Base-by-base conservation (phyloP, 2,888 invertebrate genomes). In the Ferdinandea cuprea region DNA sequence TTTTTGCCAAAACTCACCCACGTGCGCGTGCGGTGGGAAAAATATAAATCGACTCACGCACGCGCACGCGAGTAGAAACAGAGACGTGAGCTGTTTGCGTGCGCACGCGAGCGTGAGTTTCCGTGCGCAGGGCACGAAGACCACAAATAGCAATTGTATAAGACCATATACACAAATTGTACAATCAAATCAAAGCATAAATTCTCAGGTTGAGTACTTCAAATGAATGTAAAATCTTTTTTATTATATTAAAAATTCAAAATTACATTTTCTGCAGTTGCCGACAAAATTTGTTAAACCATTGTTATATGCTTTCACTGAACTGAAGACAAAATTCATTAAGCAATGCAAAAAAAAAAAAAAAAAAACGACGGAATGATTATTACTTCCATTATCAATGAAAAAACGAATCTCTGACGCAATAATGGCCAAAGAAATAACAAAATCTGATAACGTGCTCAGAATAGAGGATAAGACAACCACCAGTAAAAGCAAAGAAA, bases 401-500 rank as follows among this genome's bases (percentile, higher is more conserved):
- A 66, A 59, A 65, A 71, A 79, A 52, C 40, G 59, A 61, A 77
- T 77, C 46, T 54, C 42, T 71, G 65, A 66, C 71, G 59, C 66
- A 77, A 66, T 65, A 66, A 72, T 54, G 46, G 48, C 40, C 50
- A 48, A 77, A 59, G 46, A 37, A 42, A 58, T 37, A 71, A 25
- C 65, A 58, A 81, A 77, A 81, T 81, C 76, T 76, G 69, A 81
- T 77, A 81, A 77, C 52, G 71, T 66, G 76, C 52, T 48, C 65
- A 9, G 61, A 77, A 59, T 71, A 42, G 46, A 28, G 65, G 54
- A 81, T 81, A 66, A 71, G 40, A n/a, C n/a, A n/a, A n/a, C n/a
- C n/a, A n/a, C n/a, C n/a, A 59, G 42, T 35, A n/a, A 21, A n/a
- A 54, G 13, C 30, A 40, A 11, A 35, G 46, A 48, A 48, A 50